phyloP scores from a whole-genome alignment of 2,888 invertebrate genomes.

The Pharmacophagus antenor region DNA sequence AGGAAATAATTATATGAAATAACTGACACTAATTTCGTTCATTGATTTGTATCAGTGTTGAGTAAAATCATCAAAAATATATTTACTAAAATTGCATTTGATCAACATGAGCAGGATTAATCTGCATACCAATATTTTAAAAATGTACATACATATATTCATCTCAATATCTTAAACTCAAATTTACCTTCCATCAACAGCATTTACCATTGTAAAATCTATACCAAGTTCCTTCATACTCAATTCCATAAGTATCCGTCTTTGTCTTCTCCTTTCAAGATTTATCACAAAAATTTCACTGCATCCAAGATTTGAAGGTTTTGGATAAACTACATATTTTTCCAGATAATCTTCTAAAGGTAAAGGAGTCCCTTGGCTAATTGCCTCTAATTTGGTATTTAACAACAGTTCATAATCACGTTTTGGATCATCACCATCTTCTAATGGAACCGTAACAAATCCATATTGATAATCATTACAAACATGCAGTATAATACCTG shows the following conservation, averaged over 20 bases:
- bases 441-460: conserved; percentile 89
- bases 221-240: conserved; percentile 91
- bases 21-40: no score
- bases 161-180: no score
- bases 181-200: conserved; percentile 92
- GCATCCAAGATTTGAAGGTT: conserved; percentile 84
- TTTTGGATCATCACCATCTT: conserved; percentile 82
- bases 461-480: conserved; percentile 93
- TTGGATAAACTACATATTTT: conserved; percentile 54
- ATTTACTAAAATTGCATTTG: no score
- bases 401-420: conserved; percentile 86
- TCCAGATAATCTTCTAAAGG: conserved; percentile 62
- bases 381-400: conserved; percentile 88
- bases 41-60: no score
- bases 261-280: conserved; percentile 89
- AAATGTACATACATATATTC: no score
- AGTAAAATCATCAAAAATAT: no score
- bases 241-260: conserved; percentile 88
- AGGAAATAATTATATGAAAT: no score
- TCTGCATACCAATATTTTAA: no score
- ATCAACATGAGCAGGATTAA: no score
- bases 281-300: conserved; percentile 96
- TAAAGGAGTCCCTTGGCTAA: conserved; percentile 80
- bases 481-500: conserved; percentile 70
- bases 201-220: conserved; percentile 87